phyloP scores from a whole-genome alignment of 2,113 vertebrate genomes.

The Lontra canadensis region DNA sequence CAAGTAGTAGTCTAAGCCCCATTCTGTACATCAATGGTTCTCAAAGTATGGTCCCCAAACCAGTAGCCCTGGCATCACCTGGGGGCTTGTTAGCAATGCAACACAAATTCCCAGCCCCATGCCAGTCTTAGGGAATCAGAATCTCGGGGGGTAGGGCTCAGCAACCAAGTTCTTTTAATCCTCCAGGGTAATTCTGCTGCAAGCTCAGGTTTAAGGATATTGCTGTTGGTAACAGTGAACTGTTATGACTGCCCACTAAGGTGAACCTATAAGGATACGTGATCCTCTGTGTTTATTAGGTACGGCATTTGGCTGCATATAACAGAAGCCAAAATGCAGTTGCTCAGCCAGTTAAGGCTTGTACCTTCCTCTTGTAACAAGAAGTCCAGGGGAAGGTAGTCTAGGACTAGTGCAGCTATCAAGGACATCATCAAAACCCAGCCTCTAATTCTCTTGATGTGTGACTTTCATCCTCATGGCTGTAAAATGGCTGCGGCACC shows the following conservation, averaged over 20 bases:
- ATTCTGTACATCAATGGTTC: not conserved
- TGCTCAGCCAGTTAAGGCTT: not conserved
- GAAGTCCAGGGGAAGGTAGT: not conserved
- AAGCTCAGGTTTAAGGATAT: not conserved
- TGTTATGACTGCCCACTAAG: not conserved
- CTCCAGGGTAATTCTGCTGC: not conserved
- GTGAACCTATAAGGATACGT: not conserved
- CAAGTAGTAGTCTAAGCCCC: not conserved
- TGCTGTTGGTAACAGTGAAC: not conserved
- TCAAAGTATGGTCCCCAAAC: not conserved
- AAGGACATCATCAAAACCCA: not conserved
- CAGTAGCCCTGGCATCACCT: not conserved
- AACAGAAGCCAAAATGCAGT: not conserved
- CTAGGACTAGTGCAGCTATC: not conserved
- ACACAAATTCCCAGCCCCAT: too few species aligned
- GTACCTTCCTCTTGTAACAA: not conserved
- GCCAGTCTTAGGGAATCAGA: not conserved
- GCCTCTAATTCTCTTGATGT: not conserved
- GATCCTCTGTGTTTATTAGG: not conserved
- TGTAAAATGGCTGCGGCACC: not conserved
- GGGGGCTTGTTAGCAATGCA: not conserved
- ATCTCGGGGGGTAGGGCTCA: not conserved
- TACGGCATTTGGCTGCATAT: not conserved
- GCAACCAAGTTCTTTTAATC: not conserved
- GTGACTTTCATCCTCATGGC: not conserved